Evolutionary conservation across 2,888 invertebrate genomes (phyloP).

Genomic region (Lamellibrachia satsuma): DNA sequence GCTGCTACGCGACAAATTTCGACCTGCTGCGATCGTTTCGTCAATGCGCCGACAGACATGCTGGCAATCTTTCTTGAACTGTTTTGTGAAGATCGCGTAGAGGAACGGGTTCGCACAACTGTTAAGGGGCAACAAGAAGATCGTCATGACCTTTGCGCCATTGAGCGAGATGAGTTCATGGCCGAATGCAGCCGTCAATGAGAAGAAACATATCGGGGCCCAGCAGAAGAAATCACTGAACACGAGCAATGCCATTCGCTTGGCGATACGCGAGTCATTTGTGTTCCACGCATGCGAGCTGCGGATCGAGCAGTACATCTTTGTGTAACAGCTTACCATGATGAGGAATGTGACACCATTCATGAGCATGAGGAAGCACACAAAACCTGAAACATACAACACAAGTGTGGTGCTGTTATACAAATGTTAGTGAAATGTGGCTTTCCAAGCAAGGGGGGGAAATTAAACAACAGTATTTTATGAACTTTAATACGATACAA

Average conservation of each 20-base stretch:
- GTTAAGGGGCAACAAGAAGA: slow-evolving; percentile 63
- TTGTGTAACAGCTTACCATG: slow-evolving; percentile 93
- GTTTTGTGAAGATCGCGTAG: slow-evolving; percentile 62
- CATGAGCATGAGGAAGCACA: slow-evolving; percentile 61
- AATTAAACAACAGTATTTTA: no score
- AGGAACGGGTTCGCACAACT: slow-evolving; percentile 63
- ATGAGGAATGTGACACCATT: slow-evolving; percentile 83
- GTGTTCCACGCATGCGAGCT: slow-evolving; percentile 95
- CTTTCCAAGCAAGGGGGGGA: not conserved
- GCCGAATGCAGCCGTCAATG: slow-evolving; percentile 54
- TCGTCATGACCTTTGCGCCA: slow-evolving; percentile 82
- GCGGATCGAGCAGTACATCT: slow-evolving; percentile 97
- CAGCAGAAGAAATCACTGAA: slow-evolving; percentile 62
- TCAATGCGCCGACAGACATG: slow-evolving; percentile 95
- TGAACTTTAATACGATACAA: no score
- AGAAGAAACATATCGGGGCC: slow-evolving; percentile 63
- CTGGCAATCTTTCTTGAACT: slow-evolving; percentile 77
- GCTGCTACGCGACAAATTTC: slow-evolving; percentile 53
- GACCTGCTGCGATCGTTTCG: slow-evolving; percentile 66
- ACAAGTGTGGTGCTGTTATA: not conserved
- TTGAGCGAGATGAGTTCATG: slow-evolving; percentile 89
- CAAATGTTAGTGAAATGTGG: not conserved
- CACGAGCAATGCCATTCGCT: slow-evolving; percentile 61
- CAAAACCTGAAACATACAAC: slow-evolving; percentile 52
- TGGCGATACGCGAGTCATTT: slow-evolving; percentile 70